Conservation (phyloP, 2,888 invertebrate species). For the Eilema sororculum region DNA sequence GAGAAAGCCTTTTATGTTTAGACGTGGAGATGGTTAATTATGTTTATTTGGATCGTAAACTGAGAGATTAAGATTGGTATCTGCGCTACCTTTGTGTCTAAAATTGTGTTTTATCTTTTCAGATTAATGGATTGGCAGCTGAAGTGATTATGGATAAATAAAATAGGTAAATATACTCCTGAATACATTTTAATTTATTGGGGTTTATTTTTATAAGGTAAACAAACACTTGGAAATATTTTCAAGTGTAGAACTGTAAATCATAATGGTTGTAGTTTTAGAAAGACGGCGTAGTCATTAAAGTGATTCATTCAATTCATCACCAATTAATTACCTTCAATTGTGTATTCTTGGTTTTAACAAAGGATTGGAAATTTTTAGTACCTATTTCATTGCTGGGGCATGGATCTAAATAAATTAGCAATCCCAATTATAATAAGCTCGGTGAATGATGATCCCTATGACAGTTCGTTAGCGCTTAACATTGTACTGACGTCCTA, state of each 20-base stretch:
- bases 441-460: too few species aligned
- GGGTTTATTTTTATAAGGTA: neutral
- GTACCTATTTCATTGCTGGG: neutral
- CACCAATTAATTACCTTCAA: neutral
- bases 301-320: neutral
- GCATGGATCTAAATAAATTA: neutral
- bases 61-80: slow-evolving; percentile 50
- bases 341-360: neutral
- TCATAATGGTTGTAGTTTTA: neutral
- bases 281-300: neutral
- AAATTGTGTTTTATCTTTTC: slow-evolving; percentile 61
- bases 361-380: neutral
- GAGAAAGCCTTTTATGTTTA: slow-evolving; percentile 68
- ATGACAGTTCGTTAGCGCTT: too few species aligned
- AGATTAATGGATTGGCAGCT: slow-evolving; percentile 69
- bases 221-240: neutral
- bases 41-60: slow-evolving; percentile 67
- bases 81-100: slow-evolving; percentile 47
- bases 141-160: slow-evolving; percentile 64
- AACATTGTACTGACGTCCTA: too few species aligned
- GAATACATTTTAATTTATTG: slow-evolving; percentile 10
- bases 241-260: neutral
- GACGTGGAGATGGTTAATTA: slow-evolving; percentile 65
- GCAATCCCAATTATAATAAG: too few species aligned
- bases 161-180: slow-evolving; percentile 61